Base-by-base conservation (phyloP, 2,113 vertebrate genomes). In the Galemys pyrenaicus region DNA sequence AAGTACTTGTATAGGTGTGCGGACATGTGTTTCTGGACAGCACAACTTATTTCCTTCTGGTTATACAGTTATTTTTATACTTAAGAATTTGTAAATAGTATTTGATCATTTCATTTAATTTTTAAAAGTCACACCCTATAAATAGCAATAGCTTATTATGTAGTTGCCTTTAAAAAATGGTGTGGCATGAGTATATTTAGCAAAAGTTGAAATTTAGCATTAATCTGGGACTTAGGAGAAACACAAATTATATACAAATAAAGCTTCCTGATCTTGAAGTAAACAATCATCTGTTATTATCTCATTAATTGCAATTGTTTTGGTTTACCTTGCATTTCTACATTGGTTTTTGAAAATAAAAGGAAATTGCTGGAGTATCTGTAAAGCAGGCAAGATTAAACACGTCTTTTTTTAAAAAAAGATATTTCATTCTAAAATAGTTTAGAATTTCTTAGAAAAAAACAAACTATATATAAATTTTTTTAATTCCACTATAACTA, bases 401-500 rank as follows among this genome's bases (percentile, higher is more conserved):
- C 60, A 56, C 17, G 37, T 84, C 82, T 41, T 17, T 86, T 94
- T 86, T 87, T n/a, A n/a, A n/a, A 90, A 54, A 71, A 88, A 20
- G 93, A 82, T 79, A 56, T 87, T 87, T 92, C 92, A 71, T 89
- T 95, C 68, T 93, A 44, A 78, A 70, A 84, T 64, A 91, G n/a
- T 32, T 62, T 81, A 94, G 79, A 56, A 60, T 89, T 93, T 94
- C 46, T 92, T 88, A 3, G 35, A 37, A 90, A n/a, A 94, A 92
- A 91, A 19, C 37, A n/a, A 71, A 44, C 39, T 49, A 46, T 93
- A 24, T 22, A 41, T 94, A 62, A 78, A 20, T 91, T 51, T 1
- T 7, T 81, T 94, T 92, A 26, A 84, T 28, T 81, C 17, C 10
- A n/a, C 11, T 77, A 9, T 82, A 73, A 35, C 35, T 78, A 86